A percentile compares a stretch with the other conserved stretches of the same genome.
phyloP scores from a whole-genome alignment of 2,797 vertebrate genomes.

The Acropternis orthonyx region DNA sequence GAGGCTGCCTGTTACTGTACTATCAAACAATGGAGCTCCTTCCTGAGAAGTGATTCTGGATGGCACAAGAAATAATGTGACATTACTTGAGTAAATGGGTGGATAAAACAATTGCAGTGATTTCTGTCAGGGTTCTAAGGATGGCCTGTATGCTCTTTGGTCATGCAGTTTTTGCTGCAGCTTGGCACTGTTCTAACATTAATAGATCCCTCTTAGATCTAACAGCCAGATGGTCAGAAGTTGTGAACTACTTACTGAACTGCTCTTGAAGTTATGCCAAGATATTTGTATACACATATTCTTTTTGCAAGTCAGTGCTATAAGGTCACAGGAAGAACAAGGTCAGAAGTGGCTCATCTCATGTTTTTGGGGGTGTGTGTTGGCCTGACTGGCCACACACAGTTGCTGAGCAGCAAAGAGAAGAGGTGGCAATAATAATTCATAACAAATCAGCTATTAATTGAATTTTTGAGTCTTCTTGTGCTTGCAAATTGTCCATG shows the following conservation, averaged over 20 bases:
- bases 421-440: neutral
- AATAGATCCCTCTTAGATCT: conserved; percentile 44
- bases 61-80: neutral
- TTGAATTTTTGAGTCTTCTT: neutral
- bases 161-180: neutral
- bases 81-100: neutral
- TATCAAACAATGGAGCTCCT: neutral
- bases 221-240: conserved; percentile 61
- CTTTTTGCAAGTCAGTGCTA: conserved; percentile 23
- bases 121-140: neutral
- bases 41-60: neutral
- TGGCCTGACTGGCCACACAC: neutral
- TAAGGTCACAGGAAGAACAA: conserved; percentile 54
- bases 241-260: conserved; percentile 55
- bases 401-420: neutral
- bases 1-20: neutral
- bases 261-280: conserved; percentile 28
- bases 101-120: neutral
- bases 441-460: neutral
- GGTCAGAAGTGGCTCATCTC: neutral
- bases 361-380: neutral
- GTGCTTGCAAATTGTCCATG: conserved; percentile 15
- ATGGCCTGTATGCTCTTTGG: neutral
- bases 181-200: conserved; percentile 15
- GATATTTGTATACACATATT: neutral